phyloP scores from a whole-genome alignment of 2,797 vertebrate genomes.

The Phylloscopus collybita region DNA sequence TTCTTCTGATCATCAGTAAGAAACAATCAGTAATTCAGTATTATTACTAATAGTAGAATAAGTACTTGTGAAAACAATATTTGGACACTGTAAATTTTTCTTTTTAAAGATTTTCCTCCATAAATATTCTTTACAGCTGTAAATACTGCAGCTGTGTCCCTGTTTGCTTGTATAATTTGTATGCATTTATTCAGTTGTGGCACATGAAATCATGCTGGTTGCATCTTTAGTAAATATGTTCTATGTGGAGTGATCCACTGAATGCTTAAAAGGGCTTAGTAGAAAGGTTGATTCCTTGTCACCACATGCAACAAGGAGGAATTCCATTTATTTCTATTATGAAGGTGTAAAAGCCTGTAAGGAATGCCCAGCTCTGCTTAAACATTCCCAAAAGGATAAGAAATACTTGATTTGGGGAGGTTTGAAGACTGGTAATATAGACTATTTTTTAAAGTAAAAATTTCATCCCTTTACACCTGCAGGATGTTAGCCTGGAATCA shows the following conservation, averaged over 20 bases:
- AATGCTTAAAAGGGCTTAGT: background rate
- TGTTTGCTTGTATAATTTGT: background rate
- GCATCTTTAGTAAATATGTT: conserved; percentile 1
- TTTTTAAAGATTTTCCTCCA: background rate
- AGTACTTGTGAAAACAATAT: background rate
- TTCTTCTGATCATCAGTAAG: background rate
- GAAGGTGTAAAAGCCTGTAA: background rate
- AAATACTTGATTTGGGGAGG: background rate
- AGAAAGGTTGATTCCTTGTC: background rate
- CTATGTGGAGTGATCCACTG: background rate
- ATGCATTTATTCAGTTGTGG: background rate
- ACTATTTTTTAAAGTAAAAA: background rate
- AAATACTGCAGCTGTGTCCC: background rate
- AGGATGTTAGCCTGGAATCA: background rate
- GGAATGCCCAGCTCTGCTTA: background rate
- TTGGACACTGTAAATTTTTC: background rate
- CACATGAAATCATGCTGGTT: background rate
- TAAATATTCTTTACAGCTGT: background rate
- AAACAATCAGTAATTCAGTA: background rate
- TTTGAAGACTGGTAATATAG: background rate
- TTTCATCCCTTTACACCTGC: background rate
- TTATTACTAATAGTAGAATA: background rate
- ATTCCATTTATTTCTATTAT: background rate
- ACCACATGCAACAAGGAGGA: background rate
- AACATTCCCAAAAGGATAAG: background rate